Evolutionary conservation across 2,888 invertebrate species (phyloP).

Genomic region (Bellardia bayeri): DNA sequence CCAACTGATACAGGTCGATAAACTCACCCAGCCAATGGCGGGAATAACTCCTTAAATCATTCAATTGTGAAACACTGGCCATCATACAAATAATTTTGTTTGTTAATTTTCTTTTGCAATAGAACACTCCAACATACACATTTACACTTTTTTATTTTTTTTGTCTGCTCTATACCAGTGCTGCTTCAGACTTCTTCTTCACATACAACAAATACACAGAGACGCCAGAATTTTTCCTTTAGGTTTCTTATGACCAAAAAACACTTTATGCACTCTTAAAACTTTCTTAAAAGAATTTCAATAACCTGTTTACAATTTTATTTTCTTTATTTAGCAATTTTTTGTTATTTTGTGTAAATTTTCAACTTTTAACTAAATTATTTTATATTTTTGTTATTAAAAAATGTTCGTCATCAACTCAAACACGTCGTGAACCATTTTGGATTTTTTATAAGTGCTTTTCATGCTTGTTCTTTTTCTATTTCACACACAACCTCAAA

Average conservation of each 20-base stretch:
- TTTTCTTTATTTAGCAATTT: not conserved
- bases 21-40: slow-evolving; percentile 83
- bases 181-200: slow-evolving; percentile 55
- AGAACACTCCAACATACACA: slow-evolving; percentile 39
- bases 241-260: not conserved
- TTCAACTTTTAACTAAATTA: slow-evolving; percentile 32
- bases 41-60: slow-evolving; percentile 82
- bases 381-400: slow-evolving; percentile 65
- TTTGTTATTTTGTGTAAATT: slow-evolving; percentile 4
- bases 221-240: slow-evolving; percentile 29
- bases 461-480: slow-evolving; percentile 68
- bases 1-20: slow-evolving; percentile 82
- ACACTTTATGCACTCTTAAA: not conserved
- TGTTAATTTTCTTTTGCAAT: slow-evolving; percentile 45
- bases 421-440: slow-evolving; percentile 78
- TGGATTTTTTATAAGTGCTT: slow-evolving; percentile 75
- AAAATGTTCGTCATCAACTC: slow-evolving; percentile 76
- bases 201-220: slow-evolving; percentile 41
- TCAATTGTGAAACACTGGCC: slow-evolving; percentile 78
- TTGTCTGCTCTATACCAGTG: slow-evolving; percentile 68
- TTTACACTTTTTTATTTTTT: slow-evolving; percentile 2
- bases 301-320: not conserved
- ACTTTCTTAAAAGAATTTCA: not conserved
- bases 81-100: slow-evolving; percentile 66
- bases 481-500: slow-evolving; percentile 65